Base-by-base conservation (phyloP, 2,888 invertebrate species). In the Rhingia rostrata region DNA sequence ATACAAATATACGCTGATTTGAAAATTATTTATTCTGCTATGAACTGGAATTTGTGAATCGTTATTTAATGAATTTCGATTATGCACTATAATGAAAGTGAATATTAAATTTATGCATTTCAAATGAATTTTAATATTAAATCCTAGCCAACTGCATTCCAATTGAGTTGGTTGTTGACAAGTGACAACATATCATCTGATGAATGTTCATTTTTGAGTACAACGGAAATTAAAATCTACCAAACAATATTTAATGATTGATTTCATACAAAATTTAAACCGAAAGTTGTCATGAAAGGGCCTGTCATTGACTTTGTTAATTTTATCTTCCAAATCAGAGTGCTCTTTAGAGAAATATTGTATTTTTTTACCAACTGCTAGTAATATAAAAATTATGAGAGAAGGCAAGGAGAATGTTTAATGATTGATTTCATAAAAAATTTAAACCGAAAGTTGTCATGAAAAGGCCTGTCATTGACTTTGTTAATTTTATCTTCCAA, bases 141-240 rank as follows among this genome's bases (percentile, higher is more conserved):
- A 9, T 5, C 45, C n/a, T 12, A 4, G 14, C 10, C 43, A 14
- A 43, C 22, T 7, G 37, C 7, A 30, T 45, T 66, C 60, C 10
- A 54, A 63, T 63, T 49, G 47, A 56, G 39, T 53, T 6, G 32
- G 5, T 53, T 70, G 47, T 39, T 5, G 22, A 22, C 22, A 22
- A 22, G 22, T 22, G 22, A 22, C 22, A 54, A 47, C 61, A 54
- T 45, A 39, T 61, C n/a, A 61, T 12, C 33, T 54, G 22, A 53
- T 39, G n/a, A 32, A 39, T 5, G 41, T 22, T 22, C 22, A 22
- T 9, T 37, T 39, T 39, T 54, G 37, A 45, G 39, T 37, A 37
- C 37, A 56, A 30, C 41, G 43, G 22, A 61, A 77, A 61, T 69
- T 69, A 61, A 69, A 61, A 69, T 53, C n/a, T 45, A 5, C 35